Percentiles rank a stretch among this genome's conserved stretches.
These are phyloP conservation scores for Ctenopoma multispine DNA, from an alignment of 2,797 vertebrate genomes.

Conservation along the genomic window DNA sequence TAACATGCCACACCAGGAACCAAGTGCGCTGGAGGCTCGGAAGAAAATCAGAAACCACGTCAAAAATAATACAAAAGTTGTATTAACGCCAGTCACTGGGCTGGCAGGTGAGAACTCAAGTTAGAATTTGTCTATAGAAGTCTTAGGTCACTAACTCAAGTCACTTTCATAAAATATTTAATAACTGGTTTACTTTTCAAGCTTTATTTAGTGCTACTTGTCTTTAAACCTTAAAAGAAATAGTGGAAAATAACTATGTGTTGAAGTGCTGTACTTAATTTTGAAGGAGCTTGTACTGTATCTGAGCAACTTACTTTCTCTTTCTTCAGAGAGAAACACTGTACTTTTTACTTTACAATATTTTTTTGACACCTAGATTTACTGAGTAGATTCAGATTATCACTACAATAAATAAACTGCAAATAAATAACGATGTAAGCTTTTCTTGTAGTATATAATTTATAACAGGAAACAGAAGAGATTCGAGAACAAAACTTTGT, in stretches of 20 bases:
- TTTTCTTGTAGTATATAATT: no score
- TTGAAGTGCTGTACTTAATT: no score
- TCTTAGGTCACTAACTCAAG: neutral
- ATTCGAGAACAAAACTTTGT: neutral
- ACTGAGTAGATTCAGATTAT: no score
- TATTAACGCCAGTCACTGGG: neutral
- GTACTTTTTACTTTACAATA: no score
- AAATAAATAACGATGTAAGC: no score
- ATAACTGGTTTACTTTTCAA: neutral
- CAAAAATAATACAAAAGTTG: neutral
- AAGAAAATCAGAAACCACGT: constrained; percentile 67
- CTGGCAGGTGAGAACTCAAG: neutral
- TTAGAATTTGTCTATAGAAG: neutral
- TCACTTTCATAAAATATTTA: neutral
- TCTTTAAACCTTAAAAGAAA: neutral
- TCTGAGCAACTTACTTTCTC: no score
- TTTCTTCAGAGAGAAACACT: no score
- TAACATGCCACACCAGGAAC: constrained; percentile 84
- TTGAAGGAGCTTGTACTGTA: no score
- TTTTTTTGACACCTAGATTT: no score
- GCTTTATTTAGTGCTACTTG: neutral
- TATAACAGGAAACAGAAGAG: no score
- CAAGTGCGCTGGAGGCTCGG: constrained; percentile 81
- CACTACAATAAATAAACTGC: neutral
- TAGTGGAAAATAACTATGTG: neutral